Percentiles rank a stretch among this genome's conserved stretches.
These are phyloP conservation scores for Aelia acuminata DNA, from an alignment of 2,888 invertebrate genomes.

Conservation along the genomic window DNA sequence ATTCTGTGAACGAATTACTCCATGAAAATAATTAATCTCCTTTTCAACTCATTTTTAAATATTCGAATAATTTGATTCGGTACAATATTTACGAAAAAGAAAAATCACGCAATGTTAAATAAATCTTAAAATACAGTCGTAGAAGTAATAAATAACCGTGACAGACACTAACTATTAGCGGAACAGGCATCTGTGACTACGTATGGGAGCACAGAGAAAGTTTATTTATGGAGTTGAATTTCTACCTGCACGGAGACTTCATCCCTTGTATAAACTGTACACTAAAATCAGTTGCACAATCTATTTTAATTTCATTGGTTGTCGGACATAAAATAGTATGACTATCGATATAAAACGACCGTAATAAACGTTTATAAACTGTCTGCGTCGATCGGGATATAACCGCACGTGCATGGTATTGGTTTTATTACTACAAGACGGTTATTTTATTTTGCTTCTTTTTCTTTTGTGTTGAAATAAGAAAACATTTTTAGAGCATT, in stretches of 20 bases:
- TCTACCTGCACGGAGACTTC: background rate
- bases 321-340: background rate
- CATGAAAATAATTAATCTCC: no score
- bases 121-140: background rate
- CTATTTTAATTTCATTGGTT: background rate
- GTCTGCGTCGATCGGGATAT: background rate
- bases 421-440: no score
- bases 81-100: background rate
- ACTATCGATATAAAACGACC: background rate
- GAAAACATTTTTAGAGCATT: no score
- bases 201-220: conserved; percentile 1
- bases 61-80: no score
- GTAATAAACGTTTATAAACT: background rate
- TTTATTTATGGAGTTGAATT: conserved; percentile 26
- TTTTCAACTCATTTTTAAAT: no score
- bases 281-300: background rate
- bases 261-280: background rate
- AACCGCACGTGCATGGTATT: no score
- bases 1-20: no score
- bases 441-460: no score
- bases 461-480: no score
- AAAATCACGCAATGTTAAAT: background rate
- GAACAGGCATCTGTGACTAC: background rate
- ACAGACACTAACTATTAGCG: conserved; percentile 25
- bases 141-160: background rate